Evolutionary conservation across 2,797 vertebrate genomes (phyloP), one percentile per base, ranked within the genome.

Genomic region (Pelobates cultripes): DNA sequence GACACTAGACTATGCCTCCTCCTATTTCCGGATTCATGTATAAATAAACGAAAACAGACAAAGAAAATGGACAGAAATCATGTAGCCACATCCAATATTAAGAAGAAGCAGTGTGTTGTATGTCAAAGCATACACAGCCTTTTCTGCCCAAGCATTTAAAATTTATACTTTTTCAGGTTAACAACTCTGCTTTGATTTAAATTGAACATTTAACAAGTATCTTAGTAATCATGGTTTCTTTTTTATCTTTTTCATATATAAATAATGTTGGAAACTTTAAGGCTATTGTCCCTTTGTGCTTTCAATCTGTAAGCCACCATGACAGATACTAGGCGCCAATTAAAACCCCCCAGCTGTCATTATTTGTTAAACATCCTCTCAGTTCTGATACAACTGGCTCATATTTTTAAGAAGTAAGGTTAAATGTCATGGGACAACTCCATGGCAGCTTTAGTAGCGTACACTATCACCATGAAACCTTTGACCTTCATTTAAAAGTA

Each of bases 361-460:
- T 15, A 71, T 76, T 77, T 81, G 80, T 76, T 28, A 76, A 64
- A 81, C 67, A 76, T 76, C 75, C 64, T 69, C 53, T 42, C 70
- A 43, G 13, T 64, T 81, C 68, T 71, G 80, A 75, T 80, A 80
- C 42, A 13, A 45, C 40, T 71, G 57, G 63, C 79, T 75, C 51
- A 7, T 51, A 51, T 51, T 51, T 51, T 51, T 51, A 51, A 51
- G 47, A 51, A 80, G 41, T 42, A 70, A 70, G 79, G 79, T 81
- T 70, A 81, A 81, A 75, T 75, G 79, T 75, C 73, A 64, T 81
- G 79, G 55, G 79, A 81, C 57, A 61, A 61, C 57, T 61, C 57
- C 13, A 14, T n/a, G 3, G 13, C 57, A n/a, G 15, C 47, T 51
- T 61, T 61, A 61, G 57, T 13, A 61, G 57, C 57, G 3, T 61